Evolutionary conservation across 2,888 invertebrate genomes (phyloP).

Genomic region (Folsomia candida): DNA sequence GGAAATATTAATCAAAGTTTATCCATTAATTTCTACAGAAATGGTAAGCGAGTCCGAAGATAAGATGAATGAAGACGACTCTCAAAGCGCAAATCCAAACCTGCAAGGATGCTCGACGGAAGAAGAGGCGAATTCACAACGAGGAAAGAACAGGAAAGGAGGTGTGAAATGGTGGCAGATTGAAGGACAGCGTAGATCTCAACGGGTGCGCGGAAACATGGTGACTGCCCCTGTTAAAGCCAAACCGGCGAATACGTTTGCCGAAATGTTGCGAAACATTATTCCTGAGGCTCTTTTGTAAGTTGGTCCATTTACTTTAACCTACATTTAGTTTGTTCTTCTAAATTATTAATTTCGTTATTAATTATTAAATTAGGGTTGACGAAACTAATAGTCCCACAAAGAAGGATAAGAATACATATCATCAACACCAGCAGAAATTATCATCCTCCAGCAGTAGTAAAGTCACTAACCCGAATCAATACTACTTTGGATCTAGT

Average conservation of each 20-base stretch:
- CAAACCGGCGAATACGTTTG: constrained; percentile 61
- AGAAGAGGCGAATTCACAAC: constrained; percentile 16
- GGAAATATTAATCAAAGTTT: too few species aligned
- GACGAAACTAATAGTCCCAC: not conserved
- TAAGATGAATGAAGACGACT: constrained; percentile 9
- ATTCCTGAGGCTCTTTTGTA: constrained; percentile 64
- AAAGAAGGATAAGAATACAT: too few species aligned
- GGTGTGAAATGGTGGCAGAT: constrained; percentile 50
- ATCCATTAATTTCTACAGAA: too few species aligned
- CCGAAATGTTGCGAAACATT: constrained; percentile 67
- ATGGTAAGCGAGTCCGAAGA: constrained; percentile 10
- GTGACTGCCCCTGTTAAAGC: constrained; percentile 51
- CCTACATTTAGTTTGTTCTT: not conserved
- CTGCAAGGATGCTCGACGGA: not conserved
- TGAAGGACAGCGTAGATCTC: constrained; percentile 49
- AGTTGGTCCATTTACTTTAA: constrained; percentile 49
- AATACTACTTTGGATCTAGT: constrained; percentile 70
- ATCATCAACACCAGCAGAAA: too few species aligned
- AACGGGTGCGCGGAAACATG: constrained; percentile 45
- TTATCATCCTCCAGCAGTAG: too few species aligned
- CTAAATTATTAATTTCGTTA: too few species aligned
- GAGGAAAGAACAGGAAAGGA: constrained; percentile 42
- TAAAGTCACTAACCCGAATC: too few species aligned
- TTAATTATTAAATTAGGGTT: too few species aligned
- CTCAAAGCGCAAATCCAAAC: constrained; percentile 15